Percentiles rank a stretch among this genome's conserved stretches.
Conservation (phyloP, 2,888 invertebrate species). For the Scelioninae gen. 2 region DNA sequence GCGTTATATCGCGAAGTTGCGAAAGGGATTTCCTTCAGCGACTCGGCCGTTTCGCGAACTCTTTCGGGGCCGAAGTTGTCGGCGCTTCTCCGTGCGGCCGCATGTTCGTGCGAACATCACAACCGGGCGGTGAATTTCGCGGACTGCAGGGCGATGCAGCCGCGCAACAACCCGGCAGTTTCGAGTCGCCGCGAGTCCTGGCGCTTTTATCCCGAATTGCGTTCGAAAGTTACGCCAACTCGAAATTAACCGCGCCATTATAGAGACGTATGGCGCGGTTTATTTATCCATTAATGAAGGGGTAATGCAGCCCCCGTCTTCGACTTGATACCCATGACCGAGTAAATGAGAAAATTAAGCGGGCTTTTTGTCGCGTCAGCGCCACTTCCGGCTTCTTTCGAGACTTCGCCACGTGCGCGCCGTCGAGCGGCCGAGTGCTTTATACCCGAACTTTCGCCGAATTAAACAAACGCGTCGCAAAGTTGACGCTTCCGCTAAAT, state of each 20-base stretch:
- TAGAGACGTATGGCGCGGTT: conserved; percentile 57
- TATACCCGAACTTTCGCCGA: conserved; percentile 29
- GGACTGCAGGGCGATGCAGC: conserved; percentile 52
- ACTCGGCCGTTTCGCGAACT: conserved; percentile 49
- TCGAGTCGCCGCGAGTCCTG: conserved; percentile 57
- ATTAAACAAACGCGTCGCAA: conserved; percentile 22
- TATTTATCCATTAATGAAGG: conserved; percentile 55
- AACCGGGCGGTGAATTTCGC: conserved; percentile 35
- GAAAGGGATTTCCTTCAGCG: conserved; percentile 52
- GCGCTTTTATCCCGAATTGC: conserved; percentile 58
- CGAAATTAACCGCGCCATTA: conserved; percentile 62
- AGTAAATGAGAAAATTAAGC: conserved; percentile 44
- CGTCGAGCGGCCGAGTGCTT: conserved; percentile 18
- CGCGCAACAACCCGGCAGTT: conserved; percentile 57
- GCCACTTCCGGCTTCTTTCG: conserved; percentile 10
- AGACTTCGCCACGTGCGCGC: conserved; percentile 9
- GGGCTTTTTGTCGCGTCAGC: conserved; percentile 5
- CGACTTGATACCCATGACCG: conserved; percentile 42
- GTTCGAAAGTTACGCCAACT: conserved; percentile 60
- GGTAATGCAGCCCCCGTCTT: conserved; percentile 48
- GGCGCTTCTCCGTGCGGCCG: conserved; percentile 1
- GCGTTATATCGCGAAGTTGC: conserved; percentile 48
- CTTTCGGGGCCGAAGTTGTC: conserved; percentile 48
- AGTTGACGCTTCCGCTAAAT: no score
- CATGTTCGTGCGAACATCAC: conserved; percentile 14